A percentile compares a stretch with the other conserved stretches of the same genome.
Evolutionary conservation across 2,888 invertebrate species (phyloP).

Genomic region (Melinaea menophilus): DNA sequence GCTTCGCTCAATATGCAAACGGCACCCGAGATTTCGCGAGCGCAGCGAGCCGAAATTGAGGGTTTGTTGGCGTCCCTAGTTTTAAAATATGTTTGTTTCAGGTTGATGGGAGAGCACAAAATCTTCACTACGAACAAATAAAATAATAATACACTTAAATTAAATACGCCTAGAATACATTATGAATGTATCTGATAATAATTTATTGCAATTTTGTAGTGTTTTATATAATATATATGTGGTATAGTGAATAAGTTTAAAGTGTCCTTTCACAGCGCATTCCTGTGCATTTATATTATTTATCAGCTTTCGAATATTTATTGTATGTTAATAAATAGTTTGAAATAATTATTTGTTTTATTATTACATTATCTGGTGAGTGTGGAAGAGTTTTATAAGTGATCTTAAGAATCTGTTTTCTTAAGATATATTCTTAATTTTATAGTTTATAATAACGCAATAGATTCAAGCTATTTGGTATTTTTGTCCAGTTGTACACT

Average conservation of each 20-base stretch:
- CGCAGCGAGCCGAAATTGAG: too few species aligned
- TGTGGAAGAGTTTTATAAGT: background rate
- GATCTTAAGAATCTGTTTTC: background rate
- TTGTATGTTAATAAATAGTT: constrained; percentile 27
- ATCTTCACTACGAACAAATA: background rate
- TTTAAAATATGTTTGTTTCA: background rate
- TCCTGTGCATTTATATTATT: constrained; percentile 18
- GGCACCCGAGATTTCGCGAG: too few species aligned
- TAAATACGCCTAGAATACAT: background rate
- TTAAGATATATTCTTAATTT: background rate
- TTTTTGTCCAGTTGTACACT: too few species aligned
- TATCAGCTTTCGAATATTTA: constrained; percentile 35
- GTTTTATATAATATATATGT: background rate
- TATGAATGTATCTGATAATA: background rate
- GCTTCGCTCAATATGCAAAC: too few species aligned
- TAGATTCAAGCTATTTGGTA: too few species aligned
- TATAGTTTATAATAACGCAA: background rate
- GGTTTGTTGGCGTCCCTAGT: too few species aligned
- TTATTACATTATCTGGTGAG: constrained; percentile 1
- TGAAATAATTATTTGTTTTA: constrained; percentile 13
- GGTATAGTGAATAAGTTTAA: constrained; percentile 16
- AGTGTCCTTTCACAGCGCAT: constrained; percentile 21
- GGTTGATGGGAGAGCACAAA: background rate
- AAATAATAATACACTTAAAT: background rate
- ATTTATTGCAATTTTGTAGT: background rate